phyloP scores from a whole-genome alignment of 1,140 invertebrate genomes.

The Panagrolaimus sp. region DNA sequence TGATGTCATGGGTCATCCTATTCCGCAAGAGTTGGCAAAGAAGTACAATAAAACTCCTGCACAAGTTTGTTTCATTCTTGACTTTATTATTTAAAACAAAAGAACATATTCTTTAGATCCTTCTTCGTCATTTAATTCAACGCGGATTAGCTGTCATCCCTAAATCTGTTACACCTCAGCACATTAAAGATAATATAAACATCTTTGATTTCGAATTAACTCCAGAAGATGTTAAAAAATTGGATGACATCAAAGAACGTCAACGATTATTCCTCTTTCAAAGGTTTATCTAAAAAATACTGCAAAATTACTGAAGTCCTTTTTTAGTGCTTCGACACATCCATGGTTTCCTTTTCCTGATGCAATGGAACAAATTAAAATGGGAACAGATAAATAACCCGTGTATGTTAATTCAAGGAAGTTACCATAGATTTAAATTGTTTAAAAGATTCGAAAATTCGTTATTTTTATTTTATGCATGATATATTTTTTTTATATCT shows the following conservation, averaged over 20 bases:
- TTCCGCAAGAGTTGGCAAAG: conserved; percentile 60
- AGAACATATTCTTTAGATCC: conserved; percentile 64
- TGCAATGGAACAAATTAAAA: too few relatives aligned
- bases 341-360: neutral
- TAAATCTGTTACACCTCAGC: conserved; percentile 43
- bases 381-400: too few relatives aligned
- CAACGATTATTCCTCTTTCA: neutral
- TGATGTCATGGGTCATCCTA: too few relatives aligned
- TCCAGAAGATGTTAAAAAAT: conserved; percentile 8
- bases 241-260: neutral
- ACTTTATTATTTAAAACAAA: too few relatives aligned
- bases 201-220: conserved; percentile 16
- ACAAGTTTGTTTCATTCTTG: conserved; percentile 61
- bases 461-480: too few relatives aligned
- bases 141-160: conserved; percentile 57
- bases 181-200: conserved; percentile 2
- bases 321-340: neutral
- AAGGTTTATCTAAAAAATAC: neutral
- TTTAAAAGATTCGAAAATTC: too few relatives aligned
- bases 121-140: conserved; percentile 15
- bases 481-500: too few relatives aligned
- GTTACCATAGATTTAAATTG: too few relatives aligned
- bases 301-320: too few relatives aligned
- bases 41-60: conserved; percentile 64
- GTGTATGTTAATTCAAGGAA: too few relatives aligned